Percentiles rank a stretch among this genome's conserved stretches.
Evolutionary conservation across 2,797 vertebrate species (phyloP).

Genomic region (Darevskia nairensis): DNA sequence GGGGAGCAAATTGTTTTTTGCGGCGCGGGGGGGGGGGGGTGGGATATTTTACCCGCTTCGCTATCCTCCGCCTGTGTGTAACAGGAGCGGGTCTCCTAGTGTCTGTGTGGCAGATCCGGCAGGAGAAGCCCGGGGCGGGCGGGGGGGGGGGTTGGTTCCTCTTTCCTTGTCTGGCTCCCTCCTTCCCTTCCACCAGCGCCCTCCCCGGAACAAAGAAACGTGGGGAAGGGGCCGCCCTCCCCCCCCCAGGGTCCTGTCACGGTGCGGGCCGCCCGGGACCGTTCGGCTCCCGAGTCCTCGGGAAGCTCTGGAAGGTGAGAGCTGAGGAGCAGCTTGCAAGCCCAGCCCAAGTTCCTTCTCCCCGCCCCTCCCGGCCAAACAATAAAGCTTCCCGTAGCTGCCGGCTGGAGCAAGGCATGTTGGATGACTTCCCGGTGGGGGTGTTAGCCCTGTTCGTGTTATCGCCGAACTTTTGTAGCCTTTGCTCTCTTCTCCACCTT

Average conservation of each 20-base stretch:
- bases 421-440: too few species aligned
- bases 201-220: constrained; percentile 23
- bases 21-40: neutral
- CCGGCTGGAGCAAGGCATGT: neutral
- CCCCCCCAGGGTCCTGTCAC: too few species aligned
- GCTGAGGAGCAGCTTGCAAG: neutral
- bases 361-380: neutral
- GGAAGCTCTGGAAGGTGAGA: neutral
- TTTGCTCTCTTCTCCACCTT: too few species aligned
- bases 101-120: too few species aligned
- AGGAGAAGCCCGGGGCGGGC: neutral
- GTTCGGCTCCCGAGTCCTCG: neutral
- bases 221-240: neutral
- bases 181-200: neutral
- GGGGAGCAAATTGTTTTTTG: neutral
- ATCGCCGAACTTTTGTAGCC: too few species aligned
- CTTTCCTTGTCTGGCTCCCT: neutral
- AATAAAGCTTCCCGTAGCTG: constrained; percentile 11
- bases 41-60: too few species aligned
- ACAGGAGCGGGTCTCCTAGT: neutral
- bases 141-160: neutral
- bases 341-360: neutral
- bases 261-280: neutral
- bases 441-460: too few species aligned
- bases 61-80: too few species aligned